phyloP scores from a whole-genome alignment of 2,113 vertebrate species.

The Aix galericulata region DNA sequence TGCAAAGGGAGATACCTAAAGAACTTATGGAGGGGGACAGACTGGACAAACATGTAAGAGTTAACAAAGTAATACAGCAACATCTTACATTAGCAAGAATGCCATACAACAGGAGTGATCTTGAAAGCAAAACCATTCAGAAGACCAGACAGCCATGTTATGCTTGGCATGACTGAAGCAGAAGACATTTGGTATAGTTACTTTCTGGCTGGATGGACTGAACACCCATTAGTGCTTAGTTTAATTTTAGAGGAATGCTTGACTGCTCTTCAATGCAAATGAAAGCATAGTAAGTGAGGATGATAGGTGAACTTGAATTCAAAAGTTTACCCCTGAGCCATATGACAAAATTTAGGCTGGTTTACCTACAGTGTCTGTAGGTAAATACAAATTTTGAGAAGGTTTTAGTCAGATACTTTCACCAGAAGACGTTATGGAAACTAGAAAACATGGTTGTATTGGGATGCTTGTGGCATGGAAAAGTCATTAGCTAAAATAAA shows the following conservation, averaged over 20 bases:
- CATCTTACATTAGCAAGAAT: background rate
- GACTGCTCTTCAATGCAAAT: background rate
- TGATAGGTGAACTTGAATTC: background rate
- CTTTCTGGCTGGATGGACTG: background rate
- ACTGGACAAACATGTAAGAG: background rate
- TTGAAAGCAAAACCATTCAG: background rate
- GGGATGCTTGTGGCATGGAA: background rate
- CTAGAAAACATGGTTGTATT: background rate
- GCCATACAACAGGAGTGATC: background rate
- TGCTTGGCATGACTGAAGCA: background rate
- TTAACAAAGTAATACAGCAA: background rate
- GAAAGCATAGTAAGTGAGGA: background rate
- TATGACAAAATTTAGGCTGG: background rate
- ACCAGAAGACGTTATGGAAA: background rate
- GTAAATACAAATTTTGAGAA: background rate
- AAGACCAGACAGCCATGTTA: background rate
- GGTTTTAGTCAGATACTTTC: background rate
- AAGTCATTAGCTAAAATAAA: background rate
- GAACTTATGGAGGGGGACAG: background rate
- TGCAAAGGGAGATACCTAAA: background rate
- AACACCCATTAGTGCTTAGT: background rate
- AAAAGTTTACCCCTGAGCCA: background rate
- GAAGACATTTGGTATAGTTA: background rate
- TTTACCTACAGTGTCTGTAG: background rate
- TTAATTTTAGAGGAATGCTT: background rate